These are phyloP conservation scores for Taeniopygia guttata DNA, from an alignment of 2,797 vertebrate species.

Conservation along the genomic window DNA sequence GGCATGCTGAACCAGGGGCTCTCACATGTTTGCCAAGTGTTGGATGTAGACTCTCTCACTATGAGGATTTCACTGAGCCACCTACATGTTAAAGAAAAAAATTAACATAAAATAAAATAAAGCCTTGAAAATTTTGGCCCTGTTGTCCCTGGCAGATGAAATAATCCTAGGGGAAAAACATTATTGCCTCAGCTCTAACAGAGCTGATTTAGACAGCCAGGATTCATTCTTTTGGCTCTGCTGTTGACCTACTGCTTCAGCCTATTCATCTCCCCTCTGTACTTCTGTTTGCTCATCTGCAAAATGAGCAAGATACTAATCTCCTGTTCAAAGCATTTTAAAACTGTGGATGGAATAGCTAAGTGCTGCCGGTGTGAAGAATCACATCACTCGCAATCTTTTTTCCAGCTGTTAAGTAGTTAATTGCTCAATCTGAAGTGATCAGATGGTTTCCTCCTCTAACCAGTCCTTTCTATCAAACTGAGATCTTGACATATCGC, in stretches of 20 bases:
- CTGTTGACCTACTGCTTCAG: conserved; percentile 54
- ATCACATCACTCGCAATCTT: conserved; percentile 15
- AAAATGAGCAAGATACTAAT: conserved; percentile 64
- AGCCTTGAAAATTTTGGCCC: not conserved
- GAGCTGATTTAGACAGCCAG: not conserved
- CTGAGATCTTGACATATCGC: not conserved
- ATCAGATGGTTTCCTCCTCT: conserved; percentile 50
- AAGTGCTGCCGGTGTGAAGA: conserved; percentile 13
- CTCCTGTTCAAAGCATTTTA: conserved; percentile 58
- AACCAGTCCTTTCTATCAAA: conserved; percentile 44
- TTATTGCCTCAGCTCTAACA: not conserved
- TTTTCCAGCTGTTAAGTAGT: conserved; percentile 67
- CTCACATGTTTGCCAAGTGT: rapidly evolving
- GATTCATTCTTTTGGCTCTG: conserved; percentile 38
- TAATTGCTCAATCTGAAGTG: conserved; percentile 51
- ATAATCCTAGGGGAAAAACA: conserved; percentile 19
- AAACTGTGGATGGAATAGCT: conserved; percentile 34
- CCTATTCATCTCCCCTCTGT: conserved; percentile 39
- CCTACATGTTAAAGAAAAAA: not conserved
- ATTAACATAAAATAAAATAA: not conserved
- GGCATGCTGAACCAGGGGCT: rapidly evolving
- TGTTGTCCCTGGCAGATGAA: not conserved
- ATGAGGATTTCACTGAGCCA: not conserved
- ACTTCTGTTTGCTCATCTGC: conserved; percentile 64
- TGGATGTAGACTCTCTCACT: not conserved